phyloP scores from a whole-genome alignment of 2,113 vertebrate genomes.

The Solea senegalensis region DNA sequence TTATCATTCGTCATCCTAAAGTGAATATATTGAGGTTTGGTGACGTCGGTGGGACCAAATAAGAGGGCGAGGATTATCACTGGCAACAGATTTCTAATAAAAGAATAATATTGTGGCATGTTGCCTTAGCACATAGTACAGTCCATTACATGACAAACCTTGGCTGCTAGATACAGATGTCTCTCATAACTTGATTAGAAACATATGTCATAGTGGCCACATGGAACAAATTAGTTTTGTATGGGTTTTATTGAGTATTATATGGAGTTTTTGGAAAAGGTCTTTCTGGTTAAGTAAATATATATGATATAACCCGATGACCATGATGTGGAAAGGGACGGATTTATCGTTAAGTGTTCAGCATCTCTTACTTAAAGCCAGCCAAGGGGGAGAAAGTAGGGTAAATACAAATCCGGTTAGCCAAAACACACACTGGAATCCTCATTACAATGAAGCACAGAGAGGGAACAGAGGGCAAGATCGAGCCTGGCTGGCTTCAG shows the following conservation, averaged over 20 bases:
- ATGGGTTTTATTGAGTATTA: too few relatives aligned
- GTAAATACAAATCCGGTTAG: conserved; percentile 71
- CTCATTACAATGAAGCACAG: conserved; percentile 48
- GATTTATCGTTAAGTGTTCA: conserved; percentile 6
- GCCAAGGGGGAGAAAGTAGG: conserved; percentile 59
- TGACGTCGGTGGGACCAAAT: too few relatives aligned
- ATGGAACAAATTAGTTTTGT: conserved; percentile 4
- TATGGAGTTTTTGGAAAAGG: conserved; percentile 9
- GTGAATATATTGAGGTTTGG: background rate
- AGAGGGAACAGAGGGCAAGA: conserved; percentile 26
- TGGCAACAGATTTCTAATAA: background rate
- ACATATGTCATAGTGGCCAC: background rate
- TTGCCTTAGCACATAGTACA: background rate
- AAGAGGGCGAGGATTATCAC: too few relatives aligned
- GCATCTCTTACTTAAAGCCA: conserved; percentile 37
- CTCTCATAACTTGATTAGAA: conserved; percentile 1
- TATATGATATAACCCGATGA: background rate
- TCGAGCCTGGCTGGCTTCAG: conserved; percentile 42
- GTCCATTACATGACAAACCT: conserved; percentile 1
- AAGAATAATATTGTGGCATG: background rate
- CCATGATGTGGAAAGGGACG: background rate
- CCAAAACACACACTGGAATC: conserved; percentile 62
- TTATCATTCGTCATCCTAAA: background rate
- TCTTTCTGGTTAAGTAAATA: conserved; percentile 1
- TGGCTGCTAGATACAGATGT: conserved; percentile 5